A percentile compares a stretch with the other conserved stretches of the same genome.
These are phyloP conservation scores for Tethea ocularis DNA, from an alignment of 2,888 invertebrate species.

Conservation along the genomic window DNA sequence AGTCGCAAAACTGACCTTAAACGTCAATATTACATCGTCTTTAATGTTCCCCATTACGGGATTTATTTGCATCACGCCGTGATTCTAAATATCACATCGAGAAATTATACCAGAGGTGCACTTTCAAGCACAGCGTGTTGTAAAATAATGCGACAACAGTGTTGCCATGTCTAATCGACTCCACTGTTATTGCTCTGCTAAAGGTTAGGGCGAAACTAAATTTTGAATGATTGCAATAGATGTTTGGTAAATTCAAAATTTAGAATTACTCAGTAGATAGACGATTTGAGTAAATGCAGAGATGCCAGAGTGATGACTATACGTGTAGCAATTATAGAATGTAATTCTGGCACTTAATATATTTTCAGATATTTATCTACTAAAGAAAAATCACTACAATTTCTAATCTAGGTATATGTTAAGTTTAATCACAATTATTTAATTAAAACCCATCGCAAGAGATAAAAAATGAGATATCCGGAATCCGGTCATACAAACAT, in stretches of 20 bases:
- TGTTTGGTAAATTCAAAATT: not conserved
- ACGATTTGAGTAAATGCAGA: not conserved
- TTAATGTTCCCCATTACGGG: constrained; percentile 48
- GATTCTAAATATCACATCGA: constrained; percentile 41
- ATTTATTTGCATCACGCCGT: constrained; percentile 40
- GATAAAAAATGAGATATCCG: constrained; percentile 23
- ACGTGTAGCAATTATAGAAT: too few species aligned
- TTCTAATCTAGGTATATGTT: too few species aligned
- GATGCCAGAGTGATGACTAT: too few species aligned
- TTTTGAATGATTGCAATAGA: constrained; percentile 6
- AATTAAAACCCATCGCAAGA: constrained; percentile 22
- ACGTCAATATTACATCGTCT: constrained; percentile 29
- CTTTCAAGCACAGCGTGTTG: constrained; percentile 21
- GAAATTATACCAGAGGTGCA: constrained; percentile 30
- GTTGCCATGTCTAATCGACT: constrained; percentile 36
- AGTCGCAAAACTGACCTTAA: constrained; percentile 45
- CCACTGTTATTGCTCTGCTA: constrained; percentile 22
- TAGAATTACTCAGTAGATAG: too few species aligned
- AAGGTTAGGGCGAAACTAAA: constrained; percentile 32
- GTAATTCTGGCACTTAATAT: too few species aligned
- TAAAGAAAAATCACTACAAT: too few species aligned
- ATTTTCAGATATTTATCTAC: too few species aligned
- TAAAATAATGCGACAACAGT: constrained; percentile 31
- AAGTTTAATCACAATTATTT: too few species aligned
- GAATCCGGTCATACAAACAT: constrained; percentile 18